These are phyloP conservation scores for Anarrhichthys ocellatus DNA, from an alignment of 2,113 vertebrate genomes.

Conservation along the genomic window DNA sequence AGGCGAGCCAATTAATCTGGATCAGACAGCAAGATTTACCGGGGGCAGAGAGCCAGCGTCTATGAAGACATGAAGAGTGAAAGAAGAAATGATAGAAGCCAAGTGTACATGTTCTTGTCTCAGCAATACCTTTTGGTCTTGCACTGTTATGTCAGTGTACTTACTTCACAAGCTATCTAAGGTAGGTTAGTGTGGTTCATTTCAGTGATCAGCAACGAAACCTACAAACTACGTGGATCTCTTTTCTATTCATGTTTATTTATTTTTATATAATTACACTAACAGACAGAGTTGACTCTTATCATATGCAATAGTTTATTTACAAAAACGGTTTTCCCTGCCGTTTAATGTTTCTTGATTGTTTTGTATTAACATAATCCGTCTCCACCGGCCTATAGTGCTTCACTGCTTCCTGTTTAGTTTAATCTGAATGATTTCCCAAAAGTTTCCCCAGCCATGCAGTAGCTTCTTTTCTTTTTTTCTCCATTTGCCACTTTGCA, in stretches of 20 bases:
- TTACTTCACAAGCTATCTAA: no score
- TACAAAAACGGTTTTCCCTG: neutral
- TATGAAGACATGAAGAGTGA: neutral
- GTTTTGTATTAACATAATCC: neutral
- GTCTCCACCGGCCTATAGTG: neutral
- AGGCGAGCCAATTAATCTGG: constrained; percentile 48
- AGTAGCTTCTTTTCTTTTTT: neutral
- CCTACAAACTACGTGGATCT: neutral
- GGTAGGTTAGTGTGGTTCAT: neutral
- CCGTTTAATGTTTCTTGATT: neutral
- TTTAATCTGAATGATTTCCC: constrained; percentile 38
- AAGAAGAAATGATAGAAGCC: neutral
- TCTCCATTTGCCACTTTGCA: constrained; percentile 25
- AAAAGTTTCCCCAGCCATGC: neutral
- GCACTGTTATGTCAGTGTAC: neutral
- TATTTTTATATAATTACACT: neutral
- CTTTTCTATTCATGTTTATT: neutral
- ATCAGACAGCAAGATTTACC: constrained; percentile 21
- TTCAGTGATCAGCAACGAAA: neutral
- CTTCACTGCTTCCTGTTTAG: constrained; percentile 8
- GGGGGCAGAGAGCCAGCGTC: neutral
- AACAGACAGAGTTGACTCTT: no score
- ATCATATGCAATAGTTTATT: neutral
- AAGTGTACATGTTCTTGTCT: neutral
- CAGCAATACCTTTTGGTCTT: no score